Base-by-base conservation (phyloP, 2,888 invertebrate species). In the Ectemnius cavifrons region DNA sequence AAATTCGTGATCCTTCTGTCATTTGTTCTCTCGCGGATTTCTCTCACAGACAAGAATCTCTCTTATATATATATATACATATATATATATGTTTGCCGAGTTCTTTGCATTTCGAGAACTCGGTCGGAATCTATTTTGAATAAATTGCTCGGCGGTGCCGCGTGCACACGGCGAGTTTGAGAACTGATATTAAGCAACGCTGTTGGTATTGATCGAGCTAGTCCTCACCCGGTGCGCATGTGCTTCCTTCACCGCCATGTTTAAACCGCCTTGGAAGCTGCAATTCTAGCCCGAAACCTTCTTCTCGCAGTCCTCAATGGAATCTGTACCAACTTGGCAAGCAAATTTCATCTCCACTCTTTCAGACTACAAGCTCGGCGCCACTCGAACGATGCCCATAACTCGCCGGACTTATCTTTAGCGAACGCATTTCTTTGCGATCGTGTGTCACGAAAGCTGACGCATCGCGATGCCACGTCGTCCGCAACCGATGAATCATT, bases 171-270 rank as follows among this genome's bases (percentile, higher is more conserved):
- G 37, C 37, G 86, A 88, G 88, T 89, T 90, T 84, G 86, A 87
- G 89, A 90, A 90, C 87, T 90, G 87, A 90, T 89, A 90, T 90
- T 88, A 90, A 90, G 89, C 91, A 89, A 89, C 88, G 86, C 8
- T 6, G 37, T 37, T 84, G 87, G 89, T 91, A 91, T 91, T 91
- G 91, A 91, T 91, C 91, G 90, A 85, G 85, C 81, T 85, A 80
- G 78, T 81, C 80, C 83, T 87, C 87, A 88, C 87, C 87, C 85
- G 87, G 86, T 86, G 86, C 87, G 85, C 82, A 37, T 37, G 37
- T 37, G 78, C 76, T 16, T 13, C 14, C 52, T 82, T 82, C 87
- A 89, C 89, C 90, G 90, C 91, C 91, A 90, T 90, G 89, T 90
- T 91, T 90, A 86, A 90, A 90, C 89, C 90, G 84, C 81, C 77